phyloP scores from a whole-genome alignment of 2,113 vertebrate species.

The Nothobranchius kuhntae region DNA sequence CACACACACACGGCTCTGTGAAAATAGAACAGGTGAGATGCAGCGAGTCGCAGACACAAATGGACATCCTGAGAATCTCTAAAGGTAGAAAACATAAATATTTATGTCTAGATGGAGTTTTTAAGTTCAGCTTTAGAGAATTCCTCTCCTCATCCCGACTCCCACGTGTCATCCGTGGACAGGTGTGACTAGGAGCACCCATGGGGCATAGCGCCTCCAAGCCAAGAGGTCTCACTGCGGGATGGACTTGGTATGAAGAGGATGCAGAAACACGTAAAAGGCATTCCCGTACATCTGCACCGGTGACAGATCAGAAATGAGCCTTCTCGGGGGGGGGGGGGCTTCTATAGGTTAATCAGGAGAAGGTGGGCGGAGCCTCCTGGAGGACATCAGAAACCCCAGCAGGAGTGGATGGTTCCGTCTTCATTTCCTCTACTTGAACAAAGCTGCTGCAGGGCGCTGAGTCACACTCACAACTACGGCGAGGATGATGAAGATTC shows the following conservation, averaged over 20 bases:
- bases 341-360: not conserved
- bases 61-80: not conserved
- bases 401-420: no score
- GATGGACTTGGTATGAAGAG: not conserved
- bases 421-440: no score
- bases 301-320: not conserved
- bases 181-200: not conserved
- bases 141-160: not conserved
- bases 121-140: not conserved
- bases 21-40: no score
- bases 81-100: not conserved
- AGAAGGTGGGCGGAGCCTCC: not conserved
- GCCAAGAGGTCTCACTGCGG: no score
- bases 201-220: no score
- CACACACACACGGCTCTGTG: no score
- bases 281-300: not conserved
- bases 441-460: no score
- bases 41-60: no score
- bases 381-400: no score
- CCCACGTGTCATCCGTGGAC: not conserved
- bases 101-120: not conserved
- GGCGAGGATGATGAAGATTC: no score
- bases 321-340: not conserved
- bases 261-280: not conserved
- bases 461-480: no score